These are phyloP conservation scores for Eurypyga helias DNA, from an alignment of 2,113 vertebrate species.

Conservation along the genomic window DNA sequence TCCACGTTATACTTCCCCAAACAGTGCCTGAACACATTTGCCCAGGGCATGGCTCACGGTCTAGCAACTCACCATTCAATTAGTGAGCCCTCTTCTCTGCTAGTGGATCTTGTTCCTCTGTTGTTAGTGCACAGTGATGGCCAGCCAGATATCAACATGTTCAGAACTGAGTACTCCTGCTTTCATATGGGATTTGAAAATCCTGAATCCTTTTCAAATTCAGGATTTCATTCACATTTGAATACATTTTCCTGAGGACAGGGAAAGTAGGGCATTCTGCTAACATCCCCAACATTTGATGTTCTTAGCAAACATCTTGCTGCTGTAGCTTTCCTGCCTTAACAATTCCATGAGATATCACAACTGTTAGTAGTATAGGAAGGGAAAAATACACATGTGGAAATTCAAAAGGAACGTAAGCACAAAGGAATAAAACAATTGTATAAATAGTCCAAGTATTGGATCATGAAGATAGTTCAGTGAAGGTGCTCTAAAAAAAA, in stretches of 20 bases:
- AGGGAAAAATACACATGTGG: not conserved
- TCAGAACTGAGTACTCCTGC: not conserved
- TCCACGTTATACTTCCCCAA: not conserved
- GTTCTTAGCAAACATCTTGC: not conserved
- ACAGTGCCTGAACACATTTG: accelerated
- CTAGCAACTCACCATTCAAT: not conserved
- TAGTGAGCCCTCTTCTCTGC: not conserved
- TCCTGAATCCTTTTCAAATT: not conserved
- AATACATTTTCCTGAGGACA: not conserved
- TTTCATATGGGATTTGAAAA: not conserved
- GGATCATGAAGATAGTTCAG: not conserved
- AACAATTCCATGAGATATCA: not conserved
- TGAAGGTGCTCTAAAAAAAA: not conserved
- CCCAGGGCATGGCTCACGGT: not conserved
- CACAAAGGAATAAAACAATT: not conserved
- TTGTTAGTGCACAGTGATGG: not conserved
- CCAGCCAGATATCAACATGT: not conserved
- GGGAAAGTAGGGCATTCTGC: not conserved
- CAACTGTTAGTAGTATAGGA: not conserved
- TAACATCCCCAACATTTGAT: not conserved
- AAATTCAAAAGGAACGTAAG: not conserved
- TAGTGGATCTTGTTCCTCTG: not conserved
- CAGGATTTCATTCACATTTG: not conserved
- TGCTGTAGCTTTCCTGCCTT: not conserved
- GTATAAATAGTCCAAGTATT: not conserved